phyloP scores from a whole-genome alignment of 2,888 invertebrate species.

The Drosophila engyochracea region DNA sequence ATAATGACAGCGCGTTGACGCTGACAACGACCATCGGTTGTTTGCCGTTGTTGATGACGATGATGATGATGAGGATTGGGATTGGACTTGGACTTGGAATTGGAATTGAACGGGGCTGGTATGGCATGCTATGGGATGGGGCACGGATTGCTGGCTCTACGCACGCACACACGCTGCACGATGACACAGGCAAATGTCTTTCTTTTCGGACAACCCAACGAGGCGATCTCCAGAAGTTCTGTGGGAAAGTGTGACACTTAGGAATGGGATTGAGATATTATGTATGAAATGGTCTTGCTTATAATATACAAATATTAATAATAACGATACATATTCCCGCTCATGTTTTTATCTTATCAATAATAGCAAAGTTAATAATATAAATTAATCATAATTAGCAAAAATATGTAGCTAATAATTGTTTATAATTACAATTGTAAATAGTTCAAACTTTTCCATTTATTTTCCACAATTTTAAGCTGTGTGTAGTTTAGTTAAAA shows the following conservation, averaged over 20 bases:
- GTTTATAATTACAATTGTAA: neutral
- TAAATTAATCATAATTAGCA: neutral
- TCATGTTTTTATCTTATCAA: neutral
- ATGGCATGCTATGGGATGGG: conserved; percentile 10
- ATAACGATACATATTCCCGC: neutral
- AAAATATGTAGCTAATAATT: neutral
- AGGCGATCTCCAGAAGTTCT: conserved; percentile 42
- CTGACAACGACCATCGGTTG: conserved; percentile 75
- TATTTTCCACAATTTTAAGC: neutral
- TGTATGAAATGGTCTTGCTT: neutral
- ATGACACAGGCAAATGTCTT: conserved; percentile 81
- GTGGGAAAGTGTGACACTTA: conserved; percentile 7
- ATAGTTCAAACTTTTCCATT: neutral
- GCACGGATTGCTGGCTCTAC: conserved; percentile 46
- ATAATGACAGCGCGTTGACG: conserved; percentile 81
- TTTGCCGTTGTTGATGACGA: conserved; percentile 34
- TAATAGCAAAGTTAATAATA: neutral
- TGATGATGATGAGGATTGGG: conserved; percentile 32
- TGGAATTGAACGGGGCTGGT: conserved; percentile 4
- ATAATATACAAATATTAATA: neutral
- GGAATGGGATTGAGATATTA: neutral
- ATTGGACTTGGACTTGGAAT: conserved; percentile 21
- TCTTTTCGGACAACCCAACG: conserved; percentile 61
- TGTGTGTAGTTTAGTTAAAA: too few species aligned
- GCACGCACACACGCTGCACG: conserved; percentile 40